Percentiles rank a stretch among this genome's conserved stretches.
These are phyloP conservation scores for Eurytoma californica DNA, from an alignment of 2,888 invertebrate species.

Conservation along the genomic window DNA sequence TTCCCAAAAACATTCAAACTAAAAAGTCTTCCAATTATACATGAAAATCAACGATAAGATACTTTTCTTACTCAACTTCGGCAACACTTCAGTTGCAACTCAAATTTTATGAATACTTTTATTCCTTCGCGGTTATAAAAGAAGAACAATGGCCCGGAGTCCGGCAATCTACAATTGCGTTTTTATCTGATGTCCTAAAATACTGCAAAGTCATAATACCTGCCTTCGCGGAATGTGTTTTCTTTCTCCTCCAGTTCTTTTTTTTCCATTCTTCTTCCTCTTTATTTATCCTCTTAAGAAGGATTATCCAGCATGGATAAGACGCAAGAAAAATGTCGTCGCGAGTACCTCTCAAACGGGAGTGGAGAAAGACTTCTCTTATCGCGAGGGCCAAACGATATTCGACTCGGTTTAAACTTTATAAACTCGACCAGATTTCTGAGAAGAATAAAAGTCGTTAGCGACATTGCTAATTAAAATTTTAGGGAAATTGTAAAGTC, in stretches of 20 bases:
- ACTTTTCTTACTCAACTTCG: constrained; percentile 4
- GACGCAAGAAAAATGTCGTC: not conserved
- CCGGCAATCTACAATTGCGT: constrained; percentile 47
- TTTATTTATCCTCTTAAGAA: constrained; percentile 45
- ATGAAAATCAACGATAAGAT: constrained; percentile 1
- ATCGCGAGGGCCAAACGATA: no score
- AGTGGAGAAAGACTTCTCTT: not conserved
- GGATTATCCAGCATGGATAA: constrained; percentile 39
- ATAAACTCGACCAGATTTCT: no score
- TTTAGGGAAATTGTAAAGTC: no score
- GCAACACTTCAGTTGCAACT: not conserved
- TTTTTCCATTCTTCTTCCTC: constrained; percentile 5
- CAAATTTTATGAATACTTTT: constrained; percentile 38
- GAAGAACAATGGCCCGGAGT: not conserved
- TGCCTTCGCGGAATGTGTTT: constrained; percentile 28
- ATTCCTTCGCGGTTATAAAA: constrained; percentile 32
- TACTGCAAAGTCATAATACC: constrained; percentile 32
- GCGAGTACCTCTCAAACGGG: constrained; percentile 4
- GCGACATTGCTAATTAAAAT: no score
- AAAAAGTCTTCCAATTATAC: not conserved
- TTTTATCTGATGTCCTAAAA: constrained; percentile 42
- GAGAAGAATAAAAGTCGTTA: no score
- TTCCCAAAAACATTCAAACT: no score
- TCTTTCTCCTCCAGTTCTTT: constrained; percentile 2
- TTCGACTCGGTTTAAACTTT: constrained; percentile 9